Evolutionary conservation across 2,888 invertebrate species (phyloP).

Genomic region (Trypoxylon attenuatum): DNA sequence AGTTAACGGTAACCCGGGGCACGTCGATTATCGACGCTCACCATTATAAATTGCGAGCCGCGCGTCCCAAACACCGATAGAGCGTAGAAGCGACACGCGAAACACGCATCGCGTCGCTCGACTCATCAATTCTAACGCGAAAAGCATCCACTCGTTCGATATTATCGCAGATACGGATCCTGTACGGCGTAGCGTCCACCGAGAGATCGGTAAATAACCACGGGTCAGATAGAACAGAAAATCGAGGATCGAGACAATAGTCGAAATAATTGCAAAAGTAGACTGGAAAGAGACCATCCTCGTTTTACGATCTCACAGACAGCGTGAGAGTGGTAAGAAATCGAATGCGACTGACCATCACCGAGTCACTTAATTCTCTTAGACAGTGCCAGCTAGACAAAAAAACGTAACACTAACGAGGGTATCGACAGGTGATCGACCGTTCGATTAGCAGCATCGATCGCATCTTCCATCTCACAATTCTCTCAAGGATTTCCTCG

Average conservation of each 20-base stretch:
- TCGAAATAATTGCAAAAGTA: not conserved
- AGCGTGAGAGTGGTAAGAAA: constrained; percentile 40
- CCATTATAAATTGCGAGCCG: constrained; percentile 48
- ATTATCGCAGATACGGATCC: too few relatives aligned
- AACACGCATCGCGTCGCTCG: constrained; percentile 19
- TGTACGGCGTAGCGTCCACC: too few relatives aligned
- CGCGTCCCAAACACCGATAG: constrained; percentile 23
- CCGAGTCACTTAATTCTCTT: constrained; percentile 42
- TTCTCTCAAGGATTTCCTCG: constrained; percentile 10
- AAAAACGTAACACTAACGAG: constrained; percentile 40
- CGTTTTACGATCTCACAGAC: too few relatives aligned
- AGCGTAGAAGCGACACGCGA: constrained; percentile 38
- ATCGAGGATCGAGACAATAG: not conserved
- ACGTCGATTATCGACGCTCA: constrained; percentile 50
- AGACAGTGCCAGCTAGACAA: constrained; percentile 26
- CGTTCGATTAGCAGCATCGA: constrained; percentile 35
- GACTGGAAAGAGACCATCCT: not conserved
- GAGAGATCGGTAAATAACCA: constrained; percentile 29
- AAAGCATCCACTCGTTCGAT: not conserved
- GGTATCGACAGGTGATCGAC: constrained; percentile 43
- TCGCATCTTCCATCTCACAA: too few relatives aligned
- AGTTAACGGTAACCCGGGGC: constrained; percentile 38
- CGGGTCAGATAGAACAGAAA: not conserved
- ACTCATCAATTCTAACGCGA: constrained; percentile 41
- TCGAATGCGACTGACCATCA: constrained; percentile 29